Evolutionary conservation across 1,140 invertebrate genomes (phyloP).

Genomic region (Neodiprion pinetum): DNA sequence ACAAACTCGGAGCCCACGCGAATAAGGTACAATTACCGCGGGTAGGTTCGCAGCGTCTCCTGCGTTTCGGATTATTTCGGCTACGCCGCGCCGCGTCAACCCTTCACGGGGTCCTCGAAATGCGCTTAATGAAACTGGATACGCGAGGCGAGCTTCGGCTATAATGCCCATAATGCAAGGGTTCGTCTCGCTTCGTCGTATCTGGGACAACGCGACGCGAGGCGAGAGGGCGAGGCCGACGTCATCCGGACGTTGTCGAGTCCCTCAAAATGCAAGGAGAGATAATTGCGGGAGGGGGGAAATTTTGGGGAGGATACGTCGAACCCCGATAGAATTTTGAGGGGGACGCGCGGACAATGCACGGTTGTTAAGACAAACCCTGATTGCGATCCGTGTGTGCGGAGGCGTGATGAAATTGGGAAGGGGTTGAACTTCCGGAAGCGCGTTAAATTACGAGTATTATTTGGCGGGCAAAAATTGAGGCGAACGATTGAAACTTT

Average conservation of each 20-base stretch:
- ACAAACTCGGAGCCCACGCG: neutral
- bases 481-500: no score
- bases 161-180: neutral
- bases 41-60: neutral
- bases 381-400: neutral
- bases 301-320: neutral
- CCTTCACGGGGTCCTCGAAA: conserved; percentile 34
- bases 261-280: neutral
- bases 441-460: no score
- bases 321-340: neutral
- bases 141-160: conserved; percentile 21
- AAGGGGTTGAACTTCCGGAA: no score
- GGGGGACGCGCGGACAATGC: neutral
- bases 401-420: no score
- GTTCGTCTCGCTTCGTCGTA: no score
- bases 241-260: no score
- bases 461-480: no score
- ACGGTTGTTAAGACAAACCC: conserved; percentile 1
- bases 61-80: conserved; percentile 41
- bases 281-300: neutral
- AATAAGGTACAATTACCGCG: neutral
- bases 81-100: conserved; percentile 28
- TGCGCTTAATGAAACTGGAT: conserved; percentile 50
- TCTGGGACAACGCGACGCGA: no score
- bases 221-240: no score